A percentile compares a stretch with the other conserved stretches of the same genome.
Evolutionary conservation across 1,140 invertebrate species (phyloP).

Genomic region (Daktulosphaira vitifoliae): DNA sequence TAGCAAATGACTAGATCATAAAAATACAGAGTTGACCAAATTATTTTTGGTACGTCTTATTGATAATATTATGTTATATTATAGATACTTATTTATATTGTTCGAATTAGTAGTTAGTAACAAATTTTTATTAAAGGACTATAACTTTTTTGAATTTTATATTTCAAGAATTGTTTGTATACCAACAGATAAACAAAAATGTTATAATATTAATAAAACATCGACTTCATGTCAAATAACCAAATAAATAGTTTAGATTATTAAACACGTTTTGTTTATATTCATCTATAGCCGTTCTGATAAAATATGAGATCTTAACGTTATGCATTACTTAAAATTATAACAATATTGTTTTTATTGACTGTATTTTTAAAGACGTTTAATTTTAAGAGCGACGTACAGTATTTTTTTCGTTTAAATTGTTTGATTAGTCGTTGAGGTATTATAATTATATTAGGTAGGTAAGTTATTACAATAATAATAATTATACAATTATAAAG

Average conservation of each 20-base stretch:
- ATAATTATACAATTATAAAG: conserved; percentile 20
- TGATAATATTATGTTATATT: too few relatives aligned
- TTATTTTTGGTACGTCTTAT: not conserved
- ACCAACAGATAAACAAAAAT: too few relatives aligned
- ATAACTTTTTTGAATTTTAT: too few relatives aligned
- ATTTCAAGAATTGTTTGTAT: too few relatives aligned
- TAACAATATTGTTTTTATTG: not conserved
- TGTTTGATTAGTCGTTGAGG: conserved; percentile 11
- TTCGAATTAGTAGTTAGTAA: too few relatives aligned
- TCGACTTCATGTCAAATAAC: too few relatives aligned
- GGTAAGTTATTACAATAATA: conserved; percentile 14
- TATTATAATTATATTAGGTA: conserved; percentile 17
- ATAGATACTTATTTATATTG: too few relatives aligned
- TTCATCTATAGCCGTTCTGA: not conserved
- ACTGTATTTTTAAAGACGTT: not conserved
- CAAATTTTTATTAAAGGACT: too few relatives aligned
- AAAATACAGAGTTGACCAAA: conserved; percentile 4
- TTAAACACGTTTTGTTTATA: not conserved
- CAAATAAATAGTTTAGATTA: too few relatives aligned
- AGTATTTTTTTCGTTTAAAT: not conserved
- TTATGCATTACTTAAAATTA: not conserved
- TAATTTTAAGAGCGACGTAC: conserved; percentile 1
- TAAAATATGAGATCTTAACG: conserved; percentile 11
- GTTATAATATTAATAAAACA: too few relatives aligned
- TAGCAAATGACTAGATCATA: conserved; percentile 1